These are phyloP conservation scores for Caloenas nicobarica DNA, from an alignment of 2,113 vertebrate species.

Conservation along the genomic window DNA sequence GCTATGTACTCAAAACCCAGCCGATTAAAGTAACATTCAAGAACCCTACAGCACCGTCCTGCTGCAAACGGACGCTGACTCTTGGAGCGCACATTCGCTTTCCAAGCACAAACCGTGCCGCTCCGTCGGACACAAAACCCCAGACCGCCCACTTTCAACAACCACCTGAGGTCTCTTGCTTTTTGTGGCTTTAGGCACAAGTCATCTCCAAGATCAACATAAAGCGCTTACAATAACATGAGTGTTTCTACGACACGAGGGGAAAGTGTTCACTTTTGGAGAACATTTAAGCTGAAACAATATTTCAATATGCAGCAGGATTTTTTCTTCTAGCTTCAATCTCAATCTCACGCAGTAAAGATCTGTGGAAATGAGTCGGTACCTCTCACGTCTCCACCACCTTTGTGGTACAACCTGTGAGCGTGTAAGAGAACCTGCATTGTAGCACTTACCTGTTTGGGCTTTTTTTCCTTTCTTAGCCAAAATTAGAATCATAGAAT, in stretches of 20 bases:
- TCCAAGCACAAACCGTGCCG: too few species aligned
- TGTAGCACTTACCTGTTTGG: not conserved
- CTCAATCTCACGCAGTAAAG: too few species aligned
- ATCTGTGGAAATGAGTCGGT: rapidly evolving
- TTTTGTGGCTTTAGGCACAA: not conserved
- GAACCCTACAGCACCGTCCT: too few species aligned
- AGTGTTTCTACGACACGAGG: not conserved
- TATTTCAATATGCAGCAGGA: not conserved
- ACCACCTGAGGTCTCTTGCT: not conserved
- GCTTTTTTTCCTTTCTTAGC: too few species aligned
- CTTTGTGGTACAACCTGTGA: not conserved
- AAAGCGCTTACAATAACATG: rapidly evolving
- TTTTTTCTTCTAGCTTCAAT: not conserved
- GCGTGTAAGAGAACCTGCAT: not conserved
- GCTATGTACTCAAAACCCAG: not conserved
- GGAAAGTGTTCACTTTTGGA: too few species aligned
- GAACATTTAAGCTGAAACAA: too few species aligned
- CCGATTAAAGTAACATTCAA: not conserved
- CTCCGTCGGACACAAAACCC: too few species aligned
- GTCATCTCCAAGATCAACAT: too few species aligned
- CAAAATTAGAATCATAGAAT: too few species aligned
- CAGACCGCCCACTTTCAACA: not conserved
- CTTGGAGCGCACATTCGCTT: too few species aligned
- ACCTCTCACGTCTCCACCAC: not conserved
- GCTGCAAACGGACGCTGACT: too few species aligned